Evolutionary conservation across 2,797 vertebrate species (phyloP).

Genomic region (Mionectes olivaceus): DNA sequence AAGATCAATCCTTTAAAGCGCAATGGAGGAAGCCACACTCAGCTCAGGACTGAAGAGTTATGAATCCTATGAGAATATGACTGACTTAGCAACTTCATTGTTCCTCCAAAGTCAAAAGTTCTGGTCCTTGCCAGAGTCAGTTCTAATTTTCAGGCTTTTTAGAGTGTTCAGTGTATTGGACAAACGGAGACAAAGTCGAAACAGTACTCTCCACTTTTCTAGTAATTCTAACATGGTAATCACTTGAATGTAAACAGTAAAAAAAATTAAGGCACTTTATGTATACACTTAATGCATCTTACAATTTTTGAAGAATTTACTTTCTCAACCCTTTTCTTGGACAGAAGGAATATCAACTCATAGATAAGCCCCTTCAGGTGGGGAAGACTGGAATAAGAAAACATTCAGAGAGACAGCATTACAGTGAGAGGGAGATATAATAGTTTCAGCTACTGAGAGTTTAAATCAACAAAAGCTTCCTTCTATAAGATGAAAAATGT

Average conservation of each 20-base stretch:
- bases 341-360: not conserved
- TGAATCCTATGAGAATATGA: not conserved
- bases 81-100: not conserved
- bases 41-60: not conserved
- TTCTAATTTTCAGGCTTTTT: not conserved
- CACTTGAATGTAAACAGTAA: not conserved
- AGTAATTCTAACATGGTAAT: not conserved
- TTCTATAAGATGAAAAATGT: not conserved
- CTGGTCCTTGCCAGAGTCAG: not conserved
- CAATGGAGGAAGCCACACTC: not conserved
- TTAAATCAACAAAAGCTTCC: not conserved
- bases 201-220: not conserved
- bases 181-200: not conserved
- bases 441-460: not conserved
- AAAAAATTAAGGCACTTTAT: not conserved
- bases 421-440: not conserved
- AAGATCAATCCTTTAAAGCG: not conserved
- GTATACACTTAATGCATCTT: not conserved
- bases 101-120: not conserved
- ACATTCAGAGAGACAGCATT: not conserved
- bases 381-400: not conserved
- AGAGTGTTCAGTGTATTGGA: not conserved
- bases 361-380: accelerated
- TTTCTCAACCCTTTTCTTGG: not conserved
- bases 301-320: not conserved